These are phyloP conservation scores for Cotesia vestalis DNA, from an alignment of 1,140 invertebrate genomes.

Conservation along the genomic window DNA sequence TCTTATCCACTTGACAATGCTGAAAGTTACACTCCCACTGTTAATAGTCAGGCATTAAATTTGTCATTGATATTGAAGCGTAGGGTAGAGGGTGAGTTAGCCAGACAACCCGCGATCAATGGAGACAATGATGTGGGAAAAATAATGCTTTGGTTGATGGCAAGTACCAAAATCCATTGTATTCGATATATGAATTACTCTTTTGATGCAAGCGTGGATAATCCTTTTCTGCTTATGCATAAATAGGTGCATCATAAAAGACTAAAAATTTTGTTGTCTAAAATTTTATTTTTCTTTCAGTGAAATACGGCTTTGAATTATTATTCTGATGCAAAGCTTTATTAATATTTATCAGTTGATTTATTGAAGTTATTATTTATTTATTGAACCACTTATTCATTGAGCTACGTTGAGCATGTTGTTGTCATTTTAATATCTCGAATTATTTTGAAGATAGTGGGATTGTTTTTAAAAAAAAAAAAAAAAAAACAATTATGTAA, in stretches of 20 bases:
- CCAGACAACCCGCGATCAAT: conserved; percentile 24
- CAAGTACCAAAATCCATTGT: conserved; percentile 11
- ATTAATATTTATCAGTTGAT: no score
- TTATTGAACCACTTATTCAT: no score
- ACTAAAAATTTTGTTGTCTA: conserved; percentile 10
- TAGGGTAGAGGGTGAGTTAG: conserved; percentile 38
- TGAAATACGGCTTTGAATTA: no score
- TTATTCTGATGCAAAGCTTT: no score
- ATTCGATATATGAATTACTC: conserved; percentile 28
- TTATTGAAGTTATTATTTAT: no score
- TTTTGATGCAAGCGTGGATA: conserved; percentile 33
- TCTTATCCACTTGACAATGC: conserved; percentile 57
- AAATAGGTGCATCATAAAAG: conserved; percentile 18
- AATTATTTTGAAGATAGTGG: no score
- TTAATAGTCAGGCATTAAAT: conserved; percentile 64
- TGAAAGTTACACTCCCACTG: conserved; percentile 49
- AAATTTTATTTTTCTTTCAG: no score
- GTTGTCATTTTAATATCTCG: no score
- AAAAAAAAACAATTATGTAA: no score
- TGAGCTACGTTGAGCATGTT: no score
- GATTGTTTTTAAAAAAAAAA: no score
- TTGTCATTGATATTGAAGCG: conserved; percentile 61
- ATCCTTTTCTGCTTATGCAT: conserved; percentile 22
- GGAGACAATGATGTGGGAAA: conserved; percentile 54
- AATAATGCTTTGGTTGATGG: conserved; percentile 43